phyloP scores from a whole-genome alignment of 1,140 invertebrate genomes.

The Heliothis virescens region DNA sequence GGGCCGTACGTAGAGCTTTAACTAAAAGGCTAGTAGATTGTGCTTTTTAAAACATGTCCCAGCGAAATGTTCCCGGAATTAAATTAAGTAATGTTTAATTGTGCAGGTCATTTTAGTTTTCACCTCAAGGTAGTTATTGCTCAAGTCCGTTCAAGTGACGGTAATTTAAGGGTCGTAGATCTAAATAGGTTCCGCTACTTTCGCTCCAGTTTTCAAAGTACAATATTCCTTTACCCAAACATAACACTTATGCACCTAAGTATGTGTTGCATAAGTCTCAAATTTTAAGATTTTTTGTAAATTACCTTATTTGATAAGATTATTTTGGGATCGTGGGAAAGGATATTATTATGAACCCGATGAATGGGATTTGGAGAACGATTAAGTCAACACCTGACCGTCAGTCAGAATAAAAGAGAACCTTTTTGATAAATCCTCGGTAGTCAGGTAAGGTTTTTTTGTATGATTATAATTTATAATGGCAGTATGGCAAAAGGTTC shows the following conservation, averaged over 20 bases:
- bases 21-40: background rate
- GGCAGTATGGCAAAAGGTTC: slow-evolving; percentile 29
- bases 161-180: slow-evolving; percentile 27
- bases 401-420: slow-evolving; percentile 45
- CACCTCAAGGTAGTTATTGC: slow-evolving; percentile 37
- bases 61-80: too few species aligned
- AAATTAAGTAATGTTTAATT: background rate
- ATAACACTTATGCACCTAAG: too few species aligned
- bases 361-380: slow-evolving; percentile 58
- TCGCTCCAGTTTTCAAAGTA: background rate
- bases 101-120: background rate
- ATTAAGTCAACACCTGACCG: slow-evolving; percentile 70
- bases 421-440: slow-evolving; percentile 54
- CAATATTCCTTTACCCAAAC: too few species aligned
- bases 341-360: slow-evolving; percentile 53
- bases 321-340: slow-evolving; percentile 69
- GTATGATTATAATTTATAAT: slow-evolving; percentile 32
- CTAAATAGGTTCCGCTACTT: background rate
- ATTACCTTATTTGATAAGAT: slow-evolving; percentile 37
- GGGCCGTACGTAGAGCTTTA: too few species aligned
- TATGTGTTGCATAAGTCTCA: too few species aligned
- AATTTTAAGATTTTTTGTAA: background rate
- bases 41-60: too few species aligned
- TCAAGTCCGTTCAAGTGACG: slow-evolving; percentile 59
- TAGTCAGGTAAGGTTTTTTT: slow-evolving; percentile 71